Conservation (phyloP, 1,140 invertebrate species). For the Leptinotarsa texana region DNA sequence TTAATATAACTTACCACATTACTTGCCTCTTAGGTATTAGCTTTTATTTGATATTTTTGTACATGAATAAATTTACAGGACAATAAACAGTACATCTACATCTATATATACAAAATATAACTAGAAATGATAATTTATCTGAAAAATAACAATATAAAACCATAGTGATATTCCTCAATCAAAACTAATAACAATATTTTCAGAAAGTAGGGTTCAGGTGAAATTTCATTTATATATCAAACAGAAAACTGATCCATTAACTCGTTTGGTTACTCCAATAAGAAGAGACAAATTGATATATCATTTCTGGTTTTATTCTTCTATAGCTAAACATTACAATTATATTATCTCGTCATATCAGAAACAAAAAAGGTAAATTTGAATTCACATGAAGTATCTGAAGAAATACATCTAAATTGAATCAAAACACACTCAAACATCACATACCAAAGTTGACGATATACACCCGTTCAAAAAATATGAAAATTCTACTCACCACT, state of each 20-base stretch:
- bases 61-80: background rate
- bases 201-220: no score
- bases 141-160: no score
- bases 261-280: no score
- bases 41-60: conserved; percentile 15
- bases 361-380: background rate
- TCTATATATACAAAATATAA: background rate
- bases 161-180: no score
- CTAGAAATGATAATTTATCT: no score
- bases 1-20: conserved; percentile 17
- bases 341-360: background rate
- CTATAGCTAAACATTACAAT: background rate
- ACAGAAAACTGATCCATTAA: no score
- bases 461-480: background rate
- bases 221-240: no score
- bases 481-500: conserved; percentile 68
- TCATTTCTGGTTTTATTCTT: background rate
- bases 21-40: conserved; percentile 28
- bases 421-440: background rate
- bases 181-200: no score
- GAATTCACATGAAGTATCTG: background rate
- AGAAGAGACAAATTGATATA: no score
- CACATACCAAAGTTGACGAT: conserved; percentile 1
- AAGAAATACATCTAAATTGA: background rate
- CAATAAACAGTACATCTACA: background rate